These are phyloP conservation scores for Cyanistes caeruleus DNA, from an alignment of 2,113 vertebrate genomes.

Conservation along the genomic window DNA sequence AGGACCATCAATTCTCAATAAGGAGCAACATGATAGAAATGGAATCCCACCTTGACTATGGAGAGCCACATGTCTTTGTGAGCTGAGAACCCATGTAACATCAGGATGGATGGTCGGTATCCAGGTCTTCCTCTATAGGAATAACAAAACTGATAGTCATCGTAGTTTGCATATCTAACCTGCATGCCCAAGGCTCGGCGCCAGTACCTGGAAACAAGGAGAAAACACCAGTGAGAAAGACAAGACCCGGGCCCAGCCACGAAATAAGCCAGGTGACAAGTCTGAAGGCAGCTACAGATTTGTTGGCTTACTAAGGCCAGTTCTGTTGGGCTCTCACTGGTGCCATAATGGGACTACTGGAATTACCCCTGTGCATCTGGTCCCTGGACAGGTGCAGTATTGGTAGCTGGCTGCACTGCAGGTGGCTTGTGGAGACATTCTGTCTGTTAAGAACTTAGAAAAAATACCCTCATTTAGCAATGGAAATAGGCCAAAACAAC, in stretches of 20 bases:
- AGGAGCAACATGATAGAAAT: neutral
- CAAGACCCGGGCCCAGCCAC: neutral
- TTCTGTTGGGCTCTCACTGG: neutral
- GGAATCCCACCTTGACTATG: slow-evolving; percentile 86
- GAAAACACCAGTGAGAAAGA: neutral
- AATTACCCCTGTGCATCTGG: neutral
- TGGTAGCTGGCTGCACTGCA: neutral
- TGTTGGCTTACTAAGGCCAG: neutral
- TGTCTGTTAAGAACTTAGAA: neutral
- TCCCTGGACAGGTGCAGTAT: neutral
- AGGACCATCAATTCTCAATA: neutral
- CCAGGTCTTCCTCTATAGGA: slow-evolving; percentile 84
- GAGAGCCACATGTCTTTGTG: slow-evolving; percentile 91
- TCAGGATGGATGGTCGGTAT: slow-evolving; percentile 82
- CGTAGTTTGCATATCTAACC: slow-evolving; percentile 75
- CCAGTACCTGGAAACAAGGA: slow-evolving; percentile 80
- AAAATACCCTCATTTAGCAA: neutral
- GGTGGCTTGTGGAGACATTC: neutral
- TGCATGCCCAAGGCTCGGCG: slow-evolving; percentile 85
- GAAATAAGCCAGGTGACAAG: neutral
- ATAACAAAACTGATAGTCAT: slow-evolving; percentile 91
- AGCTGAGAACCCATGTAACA: slow-evolving; percentile 94
- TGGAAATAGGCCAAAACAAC: neutral
- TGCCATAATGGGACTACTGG: neutral
- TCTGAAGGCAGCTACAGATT: neutral